Evolutionary conservation across 2,888 invertebrate genomes (phyloP), one percentile per base, ranked within the genome.

Genomic region (Rhamnusium bicolor): DNA sequence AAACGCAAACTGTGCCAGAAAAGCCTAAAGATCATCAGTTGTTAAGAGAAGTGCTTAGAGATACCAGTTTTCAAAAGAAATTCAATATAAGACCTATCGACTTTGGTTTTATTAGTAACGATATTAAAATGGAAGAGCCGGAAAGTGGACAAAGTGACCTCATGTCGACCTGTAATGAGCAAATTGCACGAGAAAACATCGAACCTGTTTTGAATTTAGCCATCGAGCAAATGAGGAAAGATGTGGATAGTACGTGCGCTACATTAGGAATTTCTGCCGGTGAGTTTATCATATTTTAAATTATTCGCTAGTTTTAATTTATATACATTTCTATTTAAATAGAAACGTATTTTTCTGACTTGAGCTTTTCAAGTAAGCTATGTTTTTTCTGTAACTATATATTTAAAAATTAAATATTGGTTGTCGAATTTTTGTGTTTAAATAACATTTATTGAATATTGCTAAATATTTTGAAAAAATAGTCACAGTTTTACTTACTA

Each of bases 261-360:
- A 93, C 94, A 81, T 91, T 96, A 84, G 95, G 94, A 88, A 96
- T 97, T 89, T 94, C 96, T 87, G 93, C 94, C 89, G 96, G 96
- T 96, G 88, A 92, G 93, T 90, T 40, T 32, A 32, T 10, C 12
- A 40, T 40, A n/a, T n/a, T 40, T 40, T 24, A 24, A 2, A 24
- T 4, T 6, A 24, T 4, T 24, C 6, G 24, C 24, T 24, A 24
- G 24, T 24, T n/a, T n/a, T n/a, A n/a, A n/a, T n/a, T n/a, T n/a
- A n/a, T n/a, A n/a, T n/a, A n/a, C n/a, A n/a, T n/a, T n/a, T n/a
- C n/a, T n/a, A n/a, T n/a, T n/a, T n/a, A n/a, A n/a, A n/a, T n/a
- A n/a, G n/a, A n/a, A n/a, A n/a, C n/a, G n/a, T n/a, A n/a, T n/a
- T n/a, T n/a, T n/a, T n/a, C n/a, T n/a, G n/a, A n/a, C n/a, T n/a